Base-by-base conservation (phyloP, 2,113 vertebrate genomes). In the Pelusios castaneus region DNA sequence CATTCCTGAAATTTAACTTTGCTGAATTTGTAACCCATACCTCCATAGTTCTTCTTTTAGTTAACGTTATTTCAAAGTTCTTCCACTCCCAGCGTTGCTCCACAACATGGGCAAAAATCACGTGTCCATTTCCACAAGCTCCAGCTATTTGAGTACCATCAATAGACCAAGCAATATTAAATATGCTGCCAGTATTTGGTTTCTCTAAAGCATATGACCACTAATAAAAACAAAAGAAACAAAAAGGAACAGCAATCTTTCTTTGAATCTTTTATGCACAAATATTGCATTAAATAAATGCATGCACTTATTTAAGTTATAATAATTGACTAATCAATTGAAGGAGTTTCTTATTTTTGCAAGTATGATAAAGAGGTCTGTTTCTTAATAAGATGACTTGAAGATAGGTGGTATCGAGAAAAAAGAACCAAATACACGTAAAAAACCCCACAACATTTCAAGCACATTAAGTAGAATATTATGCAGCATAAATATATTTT, bases 121-220 rank as follows among this genome's bases (percentile, higher is more conserved):
- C 99, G 6, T 99, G 99, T 41, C 99, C 99, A 0, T 99, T 99
- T 22, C 98, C 99, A 77, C 99, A 99, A 1, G 99, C 99, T 38
- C 99, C 99, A 0, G 99, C 99, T 58, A 99, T 98, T 89, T 99
- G 99, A 55, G 99, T 99, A 91, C 99, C 99, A 56, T 99, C 99
- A 19, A 98, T 91, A 25, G 99, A 99, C 99, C 99, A 99, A 0
- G 99, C 98, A 54, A 99, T 97, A 91, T 98, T 98, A 96, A 99
- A 99, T 93, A 99, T 97, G 78, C 99, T 99, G 89, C 99, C 99
- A 1, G 99, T 99, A 97, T 97, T 99, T 54, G 99, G 99, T 96
- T 99, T 99, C 97, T 99, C 99, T 97, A 99, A 97, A 12, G 99
- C 98, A 43, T 99, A 99, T 2, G 99, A 99, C 99, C 99, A 99